These are phyloP conservation scores for Stichopus horrens DNA, from an alignment of 53 echinoderm and acorn worm species.

Conservation along the genomic window DNA sequence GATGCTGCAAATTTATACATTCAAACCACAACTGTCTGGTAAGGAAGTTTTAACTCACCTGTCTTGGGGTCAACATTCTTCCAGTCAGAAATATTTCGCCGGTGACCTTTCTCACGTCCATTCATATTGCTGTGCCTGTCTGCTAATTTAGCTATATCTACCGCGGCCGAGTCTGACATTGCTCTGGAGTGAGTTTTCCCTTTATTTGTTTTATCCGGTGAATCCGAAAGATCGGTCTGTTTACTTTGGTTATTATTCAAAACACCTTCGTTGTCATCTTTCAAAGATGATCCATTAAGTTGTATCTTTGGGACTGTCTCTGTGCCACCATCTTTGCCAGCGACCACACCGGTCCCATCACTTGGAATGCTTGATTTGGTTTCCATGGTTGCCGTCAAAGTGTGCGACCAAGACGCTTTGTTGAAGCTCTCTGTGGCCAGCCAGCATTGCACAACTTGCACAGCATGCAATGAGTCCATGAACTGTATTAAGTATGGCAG, in stretches of 20 bases:
- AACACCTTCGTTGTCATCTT: constrained; percentile 19
- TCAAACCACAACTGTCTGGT: too few relatives aligned
- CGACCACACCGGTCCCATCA: neutral
- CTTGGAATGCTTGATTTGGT: constrained; percentile 21
- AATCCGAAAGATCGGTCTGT: constrained; percentile 14
- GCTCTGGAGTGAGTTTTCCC: constrained; percentile 74
- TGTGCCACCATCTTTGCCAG: neutral
- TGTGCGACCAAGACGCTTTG: constrained; percentile 81
- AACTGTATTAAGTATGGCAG: constrained; percentile 97
- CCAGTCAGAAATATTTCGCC: constrained; percentile 73
- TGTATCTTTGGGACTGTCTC: constrained; percentile 34
- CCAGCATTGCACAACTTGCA: constrained; percentile 96
- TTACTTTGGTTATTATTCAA: constrained; percentile 7
- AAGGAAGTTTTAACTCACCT: constrained; percentile 50
- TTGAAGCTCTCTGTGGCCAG: constrained; percentile 86
- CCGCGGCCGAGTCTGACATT: constrained; percentile 72
- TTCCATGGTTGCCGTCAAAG: constrained; percentile 3
- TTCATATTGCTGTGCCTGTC: constrained; percentile 41
- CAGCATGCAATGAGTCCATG: constrained; percentile 69
- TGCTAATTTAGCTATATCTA: constrained; percentile 55
- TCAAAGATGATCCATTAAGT: neutral
- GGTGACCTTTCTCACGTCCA: constrained; percentile 60
- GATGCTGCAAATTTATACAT: neutral
- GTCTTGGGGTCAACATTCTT: constrained; percentile 86
- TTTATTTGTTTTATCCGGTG: constrained; percentile 49